These are phyloP conservation scores for Drosophila mimetica DNA, from an alignment of 2,888 invertebrate genomes.

Conservation along the genomic window DNA sequence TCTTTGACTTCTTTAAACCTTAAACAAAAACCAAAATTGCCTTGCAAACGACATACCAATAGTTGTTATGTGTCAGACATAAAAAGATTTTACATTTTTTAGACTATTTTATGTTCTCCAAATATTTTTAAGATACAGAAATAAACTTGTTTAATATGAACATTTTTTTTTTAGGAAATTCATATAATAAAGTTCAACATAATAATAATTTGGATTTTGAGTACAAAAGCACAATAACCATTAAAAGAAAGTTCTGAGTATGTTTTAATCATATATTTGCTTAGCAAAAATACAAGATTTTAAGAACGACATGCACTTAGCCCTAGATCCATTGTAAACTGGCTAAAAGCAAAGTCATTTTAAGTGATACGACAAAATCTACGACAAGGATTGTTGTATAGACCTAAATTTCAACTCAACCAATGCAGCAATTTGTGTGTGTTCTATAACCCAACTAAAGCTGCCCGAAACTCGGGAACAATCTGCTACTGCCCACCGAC, in stretches of 20 bases:
- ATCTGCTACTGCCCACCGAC: constrained; percentile 11
- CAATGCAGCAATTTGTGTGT: constrained; percentile 15
- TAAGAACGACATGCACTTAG: neutral
- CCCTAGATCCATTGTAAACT: neutral
- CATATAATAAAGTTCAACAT: too few relatives aligned
- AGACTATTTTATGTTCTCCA: too few relatives aligned
- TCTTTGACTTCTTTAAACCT: constrained; percentile 8
- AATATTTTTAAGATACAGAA: too few relatives aligned
- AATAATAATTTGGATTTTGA: too few relatives aligned
- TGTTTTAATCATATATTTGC: too few relatives aligned
- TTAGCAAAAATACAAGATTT: neutral
- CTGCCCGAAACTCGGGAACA: constrained; percentile 1
- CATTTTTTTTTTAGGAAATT: too few relatives aligned
- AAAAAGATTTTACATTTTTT: too few relatives aligned
- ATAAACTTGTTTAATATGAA: too few relatives aligned
- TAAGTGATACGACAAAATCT: constrained; percentile 13
- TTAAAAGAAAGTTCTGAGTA: too few relatives aligned
- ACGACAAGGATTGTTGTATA: constrained; percentile 5
- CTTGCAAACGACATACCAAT: neutral
- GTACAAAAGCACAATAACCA: too few relatives aligned
- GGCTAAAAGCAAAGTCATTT: constrained; percentile 17
- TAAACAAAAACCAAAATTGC: neutral
- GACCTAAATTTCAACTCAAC: constrained; percentile 14
- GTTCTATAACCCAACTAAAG: constrained; percentile 20
- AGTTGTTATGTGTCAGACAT: neutral